Evolutionary conservation across 2,797 vertebrate species (phyloP).

Genomic region (Melanotaenia pygmaea): DNA sequence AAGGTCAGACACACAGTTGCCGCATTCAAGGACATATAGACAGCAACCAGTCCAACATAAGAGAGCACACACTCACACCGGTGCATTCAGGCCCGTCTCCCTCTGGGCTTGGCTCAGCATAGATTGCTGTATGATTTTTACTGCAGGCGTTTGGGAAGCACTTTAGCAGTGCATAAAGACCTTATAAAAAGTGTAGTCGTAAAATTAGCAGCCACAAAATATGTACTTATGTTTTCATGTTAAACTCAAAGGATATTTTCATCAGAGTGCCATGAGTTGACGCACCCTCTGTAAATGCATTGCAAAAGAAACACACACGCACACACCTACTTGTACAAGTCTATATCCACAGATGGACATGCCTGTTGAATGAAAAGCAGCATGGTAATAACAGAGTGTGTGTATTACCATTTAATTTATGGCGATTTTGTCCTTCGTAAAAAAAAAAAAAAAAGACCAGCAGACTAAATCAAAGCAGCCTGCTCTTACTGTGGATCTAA

Average conservation of each 20-base stretch:
- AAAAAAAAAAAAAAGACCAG: constrained; percentile 41
- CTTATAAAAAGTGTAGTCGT: constrained; percentile 85
- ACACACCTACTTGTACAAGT: constrained; percentile 47
- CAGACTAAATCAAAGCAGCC: constrained; percentile 73
- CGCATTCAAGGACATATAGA: constrained; percentile 42
- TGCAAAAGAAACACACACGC: constrained; percentile 32
- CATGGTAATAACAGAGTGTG: constrained; percentile 67
- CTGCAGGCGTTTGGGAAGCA: constrained; percentile 79
- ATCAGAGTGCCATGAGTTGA: constrained; percentile 59
- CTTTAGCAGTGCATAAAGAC: constrained; percentile 84
- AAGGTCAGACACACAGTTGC: constrained; percentile 14
- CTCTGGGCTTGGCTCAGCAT: constrained; percentile 70
- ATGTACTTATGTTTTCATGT: constrained; percentile 84
- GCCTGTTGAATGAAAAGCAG: constrained; percentile 72
- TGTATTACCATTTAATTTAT: constrained; percentile 74
- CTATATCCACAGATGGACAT: constrained; percentile 70
- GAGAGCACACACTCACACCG: constrained; percentile 35
- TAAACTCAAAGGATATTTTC: constrained; percentile 77
- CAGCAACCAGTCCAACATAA: constrained; percentile 34
- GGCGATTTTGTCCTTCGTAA: constrained; percentile 72
- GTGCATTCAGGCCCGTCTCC: constrained; percentile 56
- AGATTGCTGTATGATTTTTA: constrained; percentile 83
- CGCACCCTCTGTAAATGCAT: constrained; percentile 56
- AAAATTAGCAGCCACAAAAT: constrained; percentile 87
- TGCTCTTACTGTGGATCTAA: constrained; percentile 7